A percentile compares a stretch with the other conserved stretches of the same genome.
These are phyloP conservation scores for Alca torda DNA, from an alignment of 2,797 vertebrate species.

Conservation along the genomic window DNA sequence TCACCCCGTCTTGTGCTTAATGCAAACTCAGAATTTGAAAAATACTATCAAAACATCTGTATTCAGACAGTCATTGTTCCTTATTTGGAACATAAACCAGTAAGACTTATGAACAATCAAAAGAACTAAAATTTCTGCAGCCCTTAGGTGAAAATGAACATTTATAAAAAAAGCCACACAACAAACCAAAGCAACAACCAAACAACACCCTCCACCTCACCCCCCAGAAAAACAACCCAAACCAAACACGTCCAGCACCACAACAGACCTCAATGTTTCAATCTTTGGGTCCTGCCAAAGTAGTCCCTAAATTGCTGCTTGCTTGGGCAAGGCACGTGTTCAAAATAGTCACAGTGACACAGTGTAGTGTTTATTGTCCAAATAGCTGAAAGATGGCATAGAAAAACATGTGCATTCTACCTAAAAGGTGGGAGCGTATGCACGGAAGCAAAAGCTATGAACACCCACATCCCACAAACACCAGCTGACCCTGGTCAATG, in stretches of 20 bases:
- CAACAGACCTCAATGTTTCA: background rate
- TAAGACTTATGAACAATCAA: background rate
- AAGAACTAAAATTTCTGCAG: background rate
- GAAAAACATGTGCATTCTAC: background rate
- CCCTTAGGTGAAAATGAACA: background rate
- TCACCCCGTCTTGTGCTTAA: background rate
- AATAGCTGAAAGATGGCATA: background rate
- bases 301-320: background rate
- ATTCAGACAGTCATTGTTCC: background rate
- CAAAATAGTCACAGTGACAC: background rate
- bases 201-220: background rate
- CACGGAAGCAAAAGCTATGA: background rate
- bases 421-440: background rate
- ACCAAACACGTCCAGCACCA: background rate
- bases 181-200: background rate
- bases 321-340: background rate
- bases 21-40: background rate
- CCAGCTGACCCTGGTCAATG: accelerated
- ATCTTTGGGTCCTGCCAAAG: background rate
- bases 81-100: background rate
- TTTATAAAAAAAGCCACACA: background rate
- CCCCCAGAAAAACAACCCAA: background rate
- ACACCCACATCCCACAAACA: accelerated
- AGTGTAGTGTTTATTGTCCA: background rate
- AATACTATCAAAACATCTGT: background rate